Conservation (phyloP, 2,888 invertebrate genomes). For the Callosobruchus maculatus region DNA sequence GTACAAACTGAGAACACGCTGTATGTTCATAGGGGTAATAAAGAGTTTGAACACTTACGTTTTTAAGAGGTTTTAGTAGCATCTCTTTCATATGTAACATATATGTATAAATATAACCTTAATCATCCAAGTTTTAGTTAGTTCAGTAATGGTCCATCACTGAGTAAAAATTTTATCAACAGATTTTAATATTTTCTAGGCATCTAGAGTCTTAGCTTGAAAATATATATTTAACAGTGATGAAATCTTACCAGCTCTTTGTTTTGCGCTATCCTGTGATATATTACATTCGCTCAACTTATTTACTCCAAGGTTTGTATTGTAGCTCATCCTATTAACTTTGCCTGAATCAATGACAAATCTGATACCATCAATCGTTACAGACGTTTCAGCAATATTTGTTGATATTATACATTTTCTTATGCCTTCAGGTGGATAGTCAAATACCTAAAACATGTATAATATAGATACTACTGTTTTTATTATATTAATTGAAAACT, state of each 20-base stretch:
- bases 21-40: too few relatives aligned
- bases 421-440: slow-evolving; percentile 89
- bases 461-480: too few relatives aligned
- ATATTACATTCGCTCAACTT: slow-evolving; percentile 92
- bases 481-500: too few relatives aligned
- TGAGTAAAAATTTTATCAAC: too few relatives aligned
- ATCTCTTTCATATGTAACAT: too few relatives aligned
- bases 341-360: slow-evolving; percentile 94
- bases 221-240: not conserved
- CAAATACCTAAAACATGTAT: slow-evolving; percentile 60
- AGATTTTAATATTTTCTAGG: not conserved
- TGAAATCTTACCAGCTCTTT: slow-evolving; percentile 62
- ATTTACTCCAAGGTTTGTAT: slow-evolving; percentile 86
- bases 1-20: too few relatives aligned
- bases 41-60: too few relatives aligned
- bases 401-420: slow-evolving; percentile 97
- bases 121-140: too few relatives aligned
- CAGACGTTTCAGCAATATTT: slow-evolving; percentile 97
- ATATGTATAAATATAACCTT: too few relatives aligned
- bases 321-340: slow-evolving; percentile 95
- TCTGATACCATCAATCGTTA: slow-evolving; percentile 96
- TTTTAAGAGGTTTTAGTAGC: too few relatives aligned
- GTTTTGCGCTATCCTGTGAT: slow-evolving; percentile 81
- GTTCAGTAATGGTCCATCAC: too few relatives aligned
- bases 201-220: too few relatives aligned